Evolutionary conservation across 2,797 vertebrate species (phyloP).

Genomic region (Anabacerthia variegaticeps): DNA sequence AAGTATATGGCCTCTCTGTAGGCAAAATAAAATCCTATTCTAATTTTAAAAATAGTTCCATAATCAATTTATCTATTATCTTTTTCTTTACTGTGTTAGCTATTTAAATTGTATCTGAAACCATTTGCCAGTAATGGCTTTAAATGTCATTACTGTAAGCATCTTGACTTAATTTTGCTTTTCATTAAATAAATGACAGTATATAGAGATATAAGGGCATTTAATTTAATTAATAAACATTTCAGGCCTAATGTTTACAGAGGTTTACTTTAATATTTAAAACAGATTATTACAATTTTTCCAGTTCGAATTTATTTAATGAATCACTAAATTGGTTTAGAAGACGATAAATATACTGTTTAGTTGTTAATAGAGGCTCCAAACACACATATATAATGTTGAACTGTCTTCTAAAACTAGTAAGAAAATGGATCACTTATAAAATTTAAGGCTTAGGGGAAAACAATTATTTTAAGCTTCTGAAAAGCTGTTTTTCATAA

Average conservation of each 20-base stretch:
- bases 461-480: background rate
- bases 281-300: background rate
- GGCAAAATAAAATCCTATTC: background rate
- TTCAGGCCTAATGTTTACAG: background rate
- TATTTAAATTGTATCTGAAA: conserved; percentile 2
- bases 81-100: background rate
- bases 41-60: background rate
- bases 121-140: background rate
- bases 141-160: background rate
- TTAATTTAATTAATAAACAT: background rate
- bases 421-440: background rate
- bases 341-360: background rate
- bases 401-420: background rate
- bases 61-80: background rate
- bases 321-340: background rate
- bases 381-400: background rate
- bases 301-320: background rate
- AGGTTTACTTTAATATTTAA: background rate
- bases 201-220: background rate
- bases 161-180: background rate
- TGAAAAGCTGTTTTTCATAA: background rate
- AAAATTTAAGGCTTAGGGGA: background rate
- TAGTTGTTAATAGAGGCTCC: background rate
- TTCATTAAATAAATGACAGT: background rate
- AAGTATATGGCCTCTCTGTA: background rate